Evolutionary conservation across 1,140 invertebrate species (phyloP), one percentile per base, ranked within the genome.

Genomic region (Rhagoletis zephyria): DNA sequence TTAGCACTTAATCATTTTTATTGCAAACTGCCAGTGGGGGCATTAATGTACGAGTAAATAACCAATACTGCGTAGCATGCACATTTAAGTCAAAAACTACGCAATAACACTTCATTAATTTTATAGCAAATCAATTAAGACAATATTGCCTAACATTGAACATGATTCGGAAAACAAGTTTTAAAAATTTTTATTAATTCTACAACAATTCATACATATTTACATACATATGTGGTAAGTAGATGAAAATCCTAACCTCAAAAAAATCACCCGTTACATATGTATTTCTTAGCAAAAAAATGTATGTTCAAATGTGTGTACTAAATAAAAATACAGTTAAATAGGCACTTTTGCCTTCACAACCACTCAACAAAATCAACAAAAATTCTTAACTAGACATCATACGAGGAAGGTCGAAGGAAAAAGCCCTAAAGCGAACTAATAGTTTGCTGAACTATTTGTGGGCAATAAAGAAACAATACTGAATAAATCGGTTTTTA

Each of bases 71-170:
- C 30, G 30, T 30, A 30, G 9, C 48, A 30, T 16, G 48, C 45
- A 30, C 74, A 81, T 56, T 81, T 81, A 81, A 19, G n/a, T 81
- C 48, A 10, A 16, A 81, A 81, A 81, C 74, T 48, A 81, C 42
- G 51, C 74, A n/a, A 56, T 56, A 81, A 81, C 16, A 56, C 74
- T 81, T 81, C 74, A 81, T 56, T 51, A 81, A 56, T 56, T 81
- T 81, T 81, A 81, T 16, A 51, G 74, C 16, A 81, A 81, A 81
- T 81, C 74, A 81, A 81, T 81, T 81, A 81, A 56, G 74, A 81
- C 74, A 81, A 81, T 81, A 81, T 81, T 81, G 48, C 51, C 56
- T 45, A 81, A n/a, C 48, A 56, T 51, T 56, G 74, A 81, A 30
- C 74, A 81, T 42, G 45, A 81, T 42, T 16, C 10, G 12, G 0